Base-by-base conservation (phyloP, 2,888 invertebrate species). In the Plemyria rubiginata region DNA sequence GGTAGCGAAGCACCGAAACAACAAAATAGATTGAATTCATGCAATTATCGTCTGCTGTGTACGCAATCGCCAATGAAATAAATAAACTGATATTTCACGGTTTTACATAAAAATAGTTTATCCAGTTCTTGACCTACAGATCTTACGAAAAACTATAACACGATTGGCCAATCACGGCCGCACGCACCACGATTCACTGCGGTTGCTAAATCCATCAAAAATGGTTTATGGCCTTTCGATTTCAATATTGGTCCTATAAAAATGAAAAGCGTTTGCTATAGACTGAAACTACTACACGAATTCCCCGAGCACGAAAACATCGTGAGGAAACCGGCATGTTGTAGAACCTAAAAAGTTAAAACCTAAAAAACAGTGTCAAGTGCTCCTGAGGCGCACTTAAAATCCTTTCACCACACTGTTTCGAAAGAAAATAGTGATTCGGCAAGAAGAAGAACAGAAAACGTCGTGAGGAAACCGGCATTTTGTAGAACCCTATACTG, bases 111-210 rank as follows among this genome's bases (percentile, higher is more conserved):
- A 54, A 55, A 48, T 55, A 38, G 36, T 38, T 40, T 43, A 45
- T 22, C 43, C 29, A 48, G 16, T 12, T 55, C 55, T 55, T 55
- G 55, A 55, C 55, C 55, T n/a, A 55, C 22, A 55, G 38, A 29
- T 2, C n/a, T 38, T 55, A 28, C 38, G 46, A 48, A 48, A 55
- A 55, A 55, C 55, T 38, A 40, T 40, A 48, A 11, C 38, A 40
- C 5, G 4, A 40, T 55, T 55, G n/a, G 11, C 38, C 48, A 55
- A 55, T 16, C 16, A 4, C 3, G 8, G 36, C 3, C 13, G 40
- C 55, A 55, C 55, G 55, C 55, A 38, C 48, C 4, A 2, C 48
- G 22, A 48, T 48, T 48, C 12, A 15, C 45, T 45, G 15, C 22
- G 46, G 28, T 55, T 55, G 48, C 38, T 48, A 38, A 38, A 55